A percentile compares a stretch with the other conserved stretches of the same genome.
These are phyloP conservation scores for Drosophila mercatorum DNA, from an alignment of 2,888 invertebrate genomes.

Conservation along the genomic window DNA sequence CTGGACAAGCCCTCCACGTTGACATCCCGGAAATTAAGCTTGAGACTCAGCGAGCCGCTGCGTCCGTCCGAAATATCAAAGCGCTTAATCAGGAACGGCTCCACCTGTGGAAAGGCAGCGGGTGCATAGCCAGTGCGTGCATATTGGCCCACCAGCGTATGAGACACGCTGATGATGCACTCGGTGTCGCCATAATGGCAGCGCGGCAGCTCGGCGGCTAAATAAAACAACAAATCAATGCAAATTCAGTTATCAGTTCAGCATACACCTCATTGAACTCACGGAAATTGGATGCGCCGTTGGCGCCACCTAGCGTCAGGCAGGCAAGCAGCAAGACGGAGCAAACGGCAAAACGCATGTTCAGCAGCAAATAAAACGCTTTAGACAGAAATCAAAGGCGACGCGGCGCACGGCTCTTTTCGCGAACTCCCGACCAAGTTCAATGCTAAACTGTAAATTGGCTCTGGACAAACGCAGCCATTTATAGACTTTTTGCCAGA, in stretches of 20 bases:
- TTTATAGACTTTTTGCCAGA: constrained; percentile 78
- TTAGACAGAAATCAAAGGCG: constrained; percentile 10
- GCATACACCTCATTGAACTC: constrained; percentile 30
- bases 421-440: constrained; percentile 82
- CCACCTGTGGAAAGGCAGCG: constrained; percentile 81
- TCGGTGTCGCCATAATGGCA: constrained; percentile 79
- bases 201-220: constrained; percentile 81
- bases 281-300: constrained; percentile 68
- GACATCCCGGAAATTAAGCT: constrained; percentile 82
- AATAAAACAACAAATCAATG: constrained; percentile 17
- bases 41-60: constrained; percentile 78
- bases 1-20: constrained; percentile 81
- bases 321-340: constrained; percentile 37
- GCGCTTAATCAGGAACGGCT: constrained; percentile 81
- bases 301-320: constrained; percentile 34
- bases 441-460: constrained; percentile 83
- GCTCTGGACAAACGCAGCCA: constrained; percentile 79
- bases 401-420: constrained; percentile 46
- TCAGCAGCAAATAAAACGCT: constrained; percentile 3
- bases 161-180: constrained; percentile 80
- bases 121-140: constrained; percentile 80
- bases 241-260: constrained; percentile 2
- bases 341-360: constrained; percentile 50
- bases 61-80: constrained; percentile 82
- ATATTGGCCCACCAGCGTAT: constrained; percentile 71